phyloP scores from a whole-genome alignment of 2,888 invertebrate genomes.

The Pristionchus mayeri region DNA sequence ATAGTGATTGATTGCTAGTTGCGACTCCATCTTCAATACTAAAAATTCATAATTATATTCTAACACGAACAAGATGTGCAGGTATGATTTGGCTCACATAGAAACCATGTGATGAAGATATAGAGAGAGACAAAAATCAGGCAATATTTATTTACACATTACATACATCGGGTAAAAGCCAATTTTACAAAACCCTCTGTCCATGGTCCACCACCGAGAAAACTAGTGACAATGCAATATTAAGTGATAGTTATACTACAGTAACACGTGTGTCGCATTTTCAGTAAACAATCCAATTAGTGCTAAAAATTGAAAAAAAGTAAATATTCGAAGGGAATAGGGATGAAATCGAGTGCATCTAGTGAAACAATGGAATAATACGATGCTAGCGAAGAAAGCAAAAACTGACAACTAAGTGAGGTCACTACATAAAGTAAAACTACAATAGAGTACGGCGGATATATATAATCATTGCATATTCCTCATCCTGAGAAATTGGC shows the following conservation, averaged over 20 bases:
- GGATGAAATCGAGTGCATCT: neutral
- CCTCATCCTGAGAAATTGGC: neutral
- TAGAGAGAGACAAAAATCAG: neutral
- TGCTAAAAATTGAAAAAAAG: no score
- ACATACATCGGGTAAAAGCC: neutral
- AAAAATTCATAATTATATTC: neutral
- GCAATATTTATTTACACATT: no score
- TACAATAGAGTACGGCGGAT: neutral
- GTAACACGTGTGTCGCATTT: neutral
- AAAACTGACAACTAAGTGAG: neutral
- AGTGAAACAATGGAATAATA: conserved; percentile 16
- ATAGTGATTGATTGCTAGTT: neutral
- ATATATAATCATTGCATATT: neutral
- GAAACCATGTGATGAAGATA: conserved; percentile 13
- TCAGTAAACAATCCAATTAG: conserved; percentile 4
- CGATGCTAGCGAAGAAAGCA: neutral
- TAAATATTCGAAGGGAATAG: no score
- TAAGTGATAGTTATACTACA: neutral
- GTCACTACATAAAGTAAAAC: neutral
- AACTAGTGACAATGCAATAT: no score
- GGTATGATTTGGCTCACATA: neutral
- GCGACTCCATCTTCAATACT: neutral
- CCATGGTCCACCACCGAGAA: neutral
- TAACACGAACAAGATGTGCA: neutral
- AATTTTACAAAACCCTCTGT: neutral